Base-by-base conservation (phyloP, 2,888 invertebrate genomes). In the Alcis repandata region DNA sequence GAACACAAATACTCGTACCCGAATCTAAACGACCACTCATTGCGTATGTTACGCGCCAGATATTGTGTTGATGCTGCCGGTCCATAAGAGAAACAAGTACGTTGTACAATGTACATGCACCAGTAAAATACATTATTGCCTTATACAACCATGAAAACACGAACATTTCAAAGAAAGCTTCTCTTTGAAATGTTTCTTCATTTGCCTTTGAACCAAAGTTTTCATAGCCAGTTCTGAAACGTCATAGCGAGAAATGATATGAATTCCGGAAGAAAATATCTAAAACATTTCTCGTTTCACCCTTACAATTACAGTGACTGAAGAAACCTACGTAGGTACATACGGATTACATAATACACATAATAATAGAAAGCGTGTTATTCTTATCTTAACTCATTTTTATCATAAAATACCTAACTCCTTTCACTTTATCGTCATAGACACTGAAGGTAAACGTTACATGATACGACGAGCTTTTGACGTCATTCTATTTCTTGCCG, bases 1-100 rank as follows among this genome's bases (percentile, higher is more conserved):
- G 69, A 65, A 59, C 73, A 69, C 64, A 62, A 71, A 71, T 59
- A 59, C 45, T 27, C 27, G 41, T 48, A 46, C 70, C 15, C 22
- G 9, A 27, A 53, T 53, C 53, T 61, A 45, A 33, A 36, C 48
- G 38, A 54, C 41, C 51, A 53, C 27, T 53, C 52, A 51, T 52
- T 22, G 40, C 48, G 11, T 51, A 46, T 33, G 36, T 20, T 59
- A 46, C 33, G 46, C 51, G 32, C 45, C 19, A 27, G 51, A 40
- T 32, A 45, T 45, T 22, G 20, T 38, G 48, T 58, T 22, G 51
- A 45, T 45, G 17, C 17, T 40, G 38, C 48, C 22, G 19, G 11
- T 48, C 27, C 38, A 48, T n/a, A n/a, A n/a, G 27, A 27, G 20
- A 43, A n/a, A n/a, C n/a, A n/a, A n/a, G n/a, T n/a, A n/a, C n/a